Percentiles rank a stretch among this genome's conserved stretches.
phyloP scores from a whole-genome alignment of 2,797 vertebrate species.

The Anguilla anguilla region DNA sequence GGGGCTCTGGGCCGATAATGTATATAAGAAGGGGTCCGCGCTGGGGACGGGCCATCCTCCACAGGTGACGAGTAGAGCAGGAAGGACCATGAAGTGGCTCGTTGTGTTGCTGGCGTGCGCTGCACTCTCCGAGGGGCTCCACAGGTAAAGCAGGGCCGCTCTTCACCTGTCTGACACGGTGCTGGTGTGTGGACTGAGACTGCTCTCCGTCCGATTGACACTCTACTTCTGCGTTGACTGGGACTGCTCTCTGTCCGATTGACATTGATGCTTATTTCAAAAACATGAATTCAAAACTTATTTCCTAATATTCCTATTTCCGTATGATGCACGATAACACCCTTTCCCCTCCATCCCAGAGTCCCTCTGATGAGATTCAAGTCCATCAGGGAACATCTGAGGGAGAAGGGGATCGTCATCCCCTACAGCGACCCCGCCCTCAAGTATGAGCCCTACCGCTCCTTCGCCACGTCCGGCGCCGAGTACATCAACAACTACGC shows the following conservation, averaged over 20 bases:
- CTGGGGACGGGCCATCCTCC: background rate
- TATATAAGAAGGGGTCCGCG: conserved; percentile 36
- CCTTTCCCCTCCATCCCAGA: conserved; percentile 51
- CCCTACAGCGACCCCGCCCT: conserved; percentile 59
- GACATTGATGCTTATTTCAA: background rate
- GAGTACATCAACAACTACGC: conserved; percentile 75
- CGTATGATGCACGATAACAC: background rate
- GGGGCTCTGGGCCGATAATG: conserved; percentile 8
- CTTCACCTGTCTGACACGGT: background rate
- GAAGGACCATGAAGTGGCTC: conserved; percentile 54
- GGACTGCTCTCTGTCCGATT: background rate
- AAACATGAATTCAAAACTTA: too few relatives aligned
- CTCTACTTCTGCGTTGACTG: background rate
- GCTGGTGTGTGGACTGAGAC: background rate
- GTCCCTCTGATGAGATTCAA: conserved; percentile 70
- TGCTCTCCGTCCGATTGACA: background rate
- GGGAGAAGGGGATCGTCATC: conserved; percentile 59
- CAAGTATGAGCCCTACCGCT: conserved; percentile 60
- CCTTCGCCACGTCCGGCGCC: conserved; percentile 40
- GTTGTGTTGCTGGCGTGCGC: conserved; percentile 55
- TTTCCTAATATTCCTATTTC: background rate
- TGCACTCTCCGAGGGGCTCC: conserved; percentile 47
- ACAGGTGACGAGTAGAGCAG: conserved; percentile 7
- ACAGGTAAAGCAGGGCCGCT: conserved; percentile 48
- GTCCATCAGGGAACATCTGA: conserved; percentile 70